phyloP scores from a whole-genome alignment of 2,888 invertebrate species.

The Drosophila kanekoi region DNA sequence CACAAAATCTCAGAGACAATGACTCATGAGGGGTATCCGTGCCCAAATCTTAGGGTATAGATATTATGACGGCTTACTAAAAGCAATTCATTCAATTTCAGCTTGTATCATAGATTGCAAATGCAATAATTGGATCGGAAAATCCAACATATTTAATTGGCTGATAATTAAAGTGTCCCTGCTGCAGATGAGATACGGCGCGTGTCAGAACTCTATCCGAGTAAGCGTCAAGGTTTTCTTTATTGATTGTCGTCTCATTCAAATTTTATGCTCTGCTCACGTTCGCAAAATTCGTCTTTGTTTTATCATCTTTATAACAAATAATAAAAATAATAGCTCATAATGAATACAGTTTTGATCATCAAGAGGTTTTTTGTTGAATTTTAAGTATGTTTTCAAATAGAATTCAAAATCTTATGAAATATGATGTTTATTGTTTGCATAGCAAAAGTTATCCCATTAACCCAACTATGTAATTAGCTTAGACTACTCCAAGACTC shows the following conservation, averaged over 20 bases:
- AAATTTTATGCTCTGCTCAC: neutral
- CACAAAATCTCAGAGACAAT: neutral
- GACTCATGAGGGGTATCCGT: neutral
- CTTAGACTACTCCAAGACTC: too few species aligned
- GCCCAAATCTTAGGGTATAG: neutral
- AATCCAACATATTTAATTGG: neutral
- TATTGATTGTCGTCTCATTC: neutral
- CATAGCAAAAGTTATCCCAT: too few species aligned
- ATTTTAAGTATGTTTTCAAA: too few species aligned
- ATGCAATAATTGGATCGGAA: neutral
- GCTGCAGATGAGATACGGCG: neutral
- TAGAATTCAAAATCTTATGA: too few species aligned
- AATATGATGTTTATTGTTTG: too few species aligned
- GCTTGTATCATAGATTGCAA: neutral
- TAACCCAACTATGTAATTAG: too few species aligned
- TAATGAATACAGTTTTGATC: neutral
- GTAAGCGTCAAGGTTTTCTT: neutral
- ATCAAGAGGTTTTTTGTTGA: too few species aligned
- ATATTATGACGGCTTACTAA: too few species aligned
- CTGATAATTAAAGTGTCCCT: conserved; percentile 9
- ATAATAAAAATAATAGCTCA: neutral
- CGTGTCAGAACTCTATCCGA: neutral
- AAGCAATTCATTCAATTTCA: too few species aligned
- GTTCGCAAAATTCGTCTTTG: neutral
- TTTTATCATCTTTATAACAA: conserved; percentile 2